Conservation (phyloP, 1,140 invertebrate genomes). For the Drosophila watanabei region DNA sequence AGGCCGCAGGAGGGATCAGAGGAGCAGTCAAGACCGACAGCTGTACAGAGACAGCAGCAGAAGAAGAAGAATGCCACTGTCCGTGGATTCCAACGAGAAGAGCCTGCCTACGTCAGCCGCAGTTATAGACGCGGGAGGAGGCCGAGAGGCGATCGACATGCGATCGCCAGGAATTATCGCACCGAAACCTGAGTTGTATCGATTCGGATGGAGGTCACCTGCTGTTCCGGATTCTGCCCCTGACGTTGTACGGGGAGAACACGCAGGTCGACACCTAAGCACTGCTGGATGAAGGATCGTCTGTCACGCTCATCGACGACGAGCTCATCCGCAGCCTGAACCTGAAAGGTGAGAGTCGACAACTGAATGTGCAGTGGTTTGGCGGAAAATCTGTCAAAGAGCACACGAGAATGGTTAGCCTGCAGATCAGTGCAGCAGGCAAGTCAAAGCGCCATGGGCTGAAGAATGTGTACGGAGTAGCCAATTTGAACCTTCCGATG, state of each 20-base stretch:
- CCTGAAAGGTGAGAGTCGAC: background rate
- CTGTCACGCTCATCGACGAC: background rate
- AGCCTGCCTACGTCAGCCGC: background rate
- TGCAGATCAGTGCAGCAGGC: no score
- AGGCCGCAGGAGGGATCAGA: no score
- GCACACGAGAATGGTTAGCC: background rate
- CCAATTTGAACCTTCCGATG: no score
- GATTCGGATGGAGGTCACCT: background rate
- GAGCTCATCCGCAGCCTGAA: background rate
- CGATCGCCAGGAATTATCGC: background rate
- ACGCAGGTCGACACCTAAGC: no score
- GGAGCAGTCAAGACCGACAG: no score
- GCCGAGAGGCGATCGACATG: background rate
- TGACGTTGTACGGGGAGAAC: background rate
- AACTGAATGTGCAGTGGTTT: slow-evolving; percentile 6
- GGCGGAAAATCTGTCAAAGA: background rate
- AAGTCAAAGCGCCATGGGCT: no score
- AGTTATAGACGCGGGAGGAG: background rate
- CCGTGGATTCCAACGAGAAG: no score
- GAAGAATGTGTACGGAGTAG: no score
- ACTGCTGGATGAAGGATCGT: background rate
- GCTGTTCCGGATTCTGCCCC: background rate
- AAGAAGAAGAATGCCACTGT: no score
- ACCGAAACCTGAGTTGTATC: background rate
- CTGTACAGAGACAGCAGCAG: no score